A percentile compares a stretch with the other conserved stretches of the same genome.
phyloP scores from a whole-genome alignment of 2,797 vertebrate species.

The Falco berigora region DNA sequence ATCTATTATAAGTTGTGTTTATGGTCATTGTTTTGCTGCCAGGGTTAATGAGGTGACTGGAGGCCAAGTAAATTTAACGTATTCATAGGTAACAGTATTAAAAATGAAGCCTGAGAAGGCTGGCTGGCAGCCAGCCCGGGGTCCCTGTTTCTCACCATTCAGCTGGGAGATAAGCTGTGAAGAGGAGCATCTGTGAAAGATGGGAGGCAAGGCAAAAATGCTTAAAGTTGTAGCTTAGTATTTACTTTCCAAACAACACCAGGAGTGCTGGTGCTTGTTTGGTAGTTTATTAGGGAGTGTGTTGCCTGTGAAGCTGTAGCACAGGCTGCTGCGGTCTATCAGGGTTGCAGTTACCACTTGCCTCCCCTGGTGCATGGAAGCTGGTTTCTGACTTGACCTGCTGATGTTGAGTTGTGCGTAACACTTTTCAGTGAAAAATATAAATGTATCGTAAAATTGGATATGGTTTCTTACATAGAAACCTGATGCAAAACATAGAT shows the following conservation, averaged over 20 bases:
- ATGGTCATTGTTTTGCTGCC: not conserved
- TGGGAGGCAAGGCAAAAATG: not conserved
- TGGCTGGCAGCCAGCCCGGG: not conserved
- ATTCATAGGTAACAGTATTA: slow-evolving; percentile 4
- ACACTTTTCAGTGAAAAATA: not conserved
- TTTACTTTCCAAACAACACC: not conserved
- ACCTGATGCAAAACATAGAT: not conserved
- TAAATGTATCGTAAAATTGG: not conserved
- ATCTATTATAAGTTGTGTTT: not conserved
- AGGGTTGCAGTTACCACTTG: not conserved
- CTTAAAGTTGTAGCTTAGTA: not conserved
- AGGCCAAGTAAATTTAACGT: not conserved
- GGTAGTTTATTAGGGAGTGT: not conserved
- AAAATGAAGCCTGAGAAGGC: not conserved
- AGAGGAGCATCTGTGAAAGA: slow-evolving; percentile 16
- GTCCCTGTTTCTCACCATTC: not conserved
- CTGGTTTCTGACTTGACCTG: not conserved
- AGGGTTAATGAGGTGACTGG: slow-evolving; percentile 21
- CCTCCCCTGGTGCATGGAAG: not conserved
- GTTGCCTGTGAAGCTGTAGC: not conserved
- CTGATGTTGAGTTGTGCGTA: not conserved
- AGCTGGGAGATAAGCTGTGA: slow-evolving; percentile 3
- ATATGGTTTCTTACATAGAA: not conserved
- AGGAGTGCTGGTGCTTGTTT: not conserved
- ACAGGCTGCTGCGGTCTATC: not conserved